Percentiles rank a stretch among this genome's conserved stretches.
Evolutionary conservation across 2,113 vertebrate genomes (phyloP).

Genomic region (Perognathus longimembris): DNA sequence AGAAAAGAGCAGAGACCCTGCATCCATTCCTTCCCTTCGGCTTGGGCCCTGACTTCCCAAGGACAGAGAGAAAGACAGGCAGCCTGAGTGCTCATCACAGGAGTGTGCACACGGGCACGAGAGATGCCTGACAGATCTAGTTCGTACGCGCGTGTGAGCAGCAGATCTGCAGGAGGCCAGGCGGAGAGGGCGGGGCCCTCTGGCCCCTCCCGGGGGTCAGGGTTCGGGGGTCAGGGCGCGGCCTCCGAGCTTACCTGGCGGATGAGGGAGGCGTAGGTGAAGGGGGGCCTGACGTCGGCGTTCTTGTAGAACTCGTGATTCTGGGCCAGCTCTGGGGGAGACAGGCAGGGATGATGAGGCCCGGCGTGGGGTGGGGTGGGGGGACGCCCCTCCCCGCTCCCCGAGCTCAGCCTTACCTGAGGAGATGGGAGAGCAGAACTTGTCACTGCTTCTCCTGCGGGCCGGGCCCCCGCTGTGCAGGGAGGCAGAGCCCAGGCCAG

Average conservation of each 20-base stretch:
- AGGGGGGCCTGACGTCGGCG: conserved; percentile 97
- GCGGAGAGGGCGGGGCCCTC: neutral
- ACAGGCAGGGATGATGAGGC: neutral
- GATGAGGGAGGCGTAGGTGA: conserved; percentile 99
- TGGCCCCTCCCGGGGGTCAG: neutral
- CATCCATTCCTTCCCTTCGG: neutral
- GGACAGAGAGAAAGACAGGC: neutral
- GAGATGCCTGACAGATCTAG: neutral
- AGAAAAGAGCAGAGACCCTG: neutral
- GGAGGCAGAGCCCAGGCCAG: conserved; percentile 97
- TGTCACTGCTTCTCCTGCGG: conserved; percentile 97
- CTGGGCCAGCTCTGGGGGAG: conserved; percentile 96
- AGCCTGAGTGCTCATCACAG: neutral
- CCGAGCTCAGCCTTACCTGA: conserved; percentile 90
- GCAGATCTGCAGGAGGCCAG: neutral
- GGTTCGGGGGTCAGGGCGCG: too few species aligned
- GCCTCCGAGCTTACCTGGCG: conserved; percentile 92
- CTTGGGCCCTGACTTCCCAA: fast-evolving
- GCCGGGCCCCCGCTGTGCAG: conserved; percentile 93
- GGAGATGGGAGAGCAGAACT: conserved; percentile 99
- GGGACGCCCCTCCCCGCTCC: neutral
- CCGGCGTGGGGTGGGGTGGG: neutral
- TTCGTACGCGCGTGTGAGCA: fast-evolving
- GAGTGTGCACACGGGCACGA: neutral
- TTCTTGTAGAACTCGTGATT: conserved; percentile 99